A percentile compares a stretch with the other conserved stretches of the same genome.
These are phyloP conservation scores for Silurus glanis DNA, from an alignment of 2,113 vertebrate species.

Conservation along the genomic window DNA sequence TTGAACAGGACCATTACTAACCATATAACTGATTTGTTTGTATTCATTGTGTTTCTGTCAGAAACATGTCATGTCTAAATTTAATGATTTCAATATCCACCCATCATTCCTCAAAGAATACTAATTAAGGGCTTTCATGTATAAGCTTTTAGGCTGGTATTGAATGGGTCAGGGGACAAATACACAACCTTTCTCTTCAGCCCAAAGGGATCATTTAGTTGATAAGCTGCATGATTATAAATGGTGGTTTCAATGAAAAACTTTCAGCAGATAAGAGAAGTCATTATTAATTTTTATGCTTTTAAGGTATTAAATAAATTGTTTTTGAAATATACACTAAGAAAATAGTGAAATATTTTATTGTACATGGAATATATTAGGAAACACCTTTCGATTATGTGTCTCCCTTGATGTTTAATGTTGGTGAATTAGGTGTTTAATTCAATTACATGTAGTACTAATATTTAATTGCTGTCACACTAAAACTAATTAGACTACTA, in stretches of 20 bases:
- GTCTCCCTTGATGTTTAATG: conserved; percentile 40
- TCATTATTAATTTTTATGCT: background rate
- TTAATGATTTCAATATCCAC: conserved; percentile 11
- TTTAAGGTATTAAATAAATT: background rate
- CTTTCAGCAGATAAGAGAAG: background rate
- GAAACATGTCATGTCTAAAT: background rate
- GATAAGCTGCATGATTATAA: conserved; percentile 27
- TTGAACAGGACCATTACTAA: background rate
- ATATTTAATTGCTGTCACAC: conserved; percentile 54
- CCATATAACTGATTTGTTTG: conserved; percentile 8
- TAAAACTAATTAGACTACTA: conserved; percentile 49
- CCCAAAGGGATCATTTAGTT: conserved; percentile 28
- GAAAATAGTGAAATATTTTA: conserved; percentile 1
- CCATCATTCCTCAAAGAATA: conserved; percentile 19
- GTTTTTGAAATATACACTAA: background rate
- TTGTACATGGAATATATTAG: background rate
- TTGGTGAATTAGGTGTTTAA: conserved; percentile 49
- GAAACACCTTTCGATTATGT: conserved; percentile 11
- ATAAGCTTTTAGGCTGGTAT: conserved; percentile 46
- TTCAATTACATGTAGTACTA: conserved; percentile 46
- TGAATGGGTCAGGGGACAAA: conserved; percentile 50
- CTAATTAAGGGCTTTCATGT: conserved; percentile 18
- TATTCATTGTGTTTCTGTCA: background rate
- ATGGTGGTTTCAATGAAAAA: background rate
- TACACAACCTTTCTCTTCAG: conserved; percentile 28